These are phyloP conservation scores for Oxyura jamaicensis DNA, from an alignment of 2,113 vertebrate species.

Conservation along the genomic window DNA sequence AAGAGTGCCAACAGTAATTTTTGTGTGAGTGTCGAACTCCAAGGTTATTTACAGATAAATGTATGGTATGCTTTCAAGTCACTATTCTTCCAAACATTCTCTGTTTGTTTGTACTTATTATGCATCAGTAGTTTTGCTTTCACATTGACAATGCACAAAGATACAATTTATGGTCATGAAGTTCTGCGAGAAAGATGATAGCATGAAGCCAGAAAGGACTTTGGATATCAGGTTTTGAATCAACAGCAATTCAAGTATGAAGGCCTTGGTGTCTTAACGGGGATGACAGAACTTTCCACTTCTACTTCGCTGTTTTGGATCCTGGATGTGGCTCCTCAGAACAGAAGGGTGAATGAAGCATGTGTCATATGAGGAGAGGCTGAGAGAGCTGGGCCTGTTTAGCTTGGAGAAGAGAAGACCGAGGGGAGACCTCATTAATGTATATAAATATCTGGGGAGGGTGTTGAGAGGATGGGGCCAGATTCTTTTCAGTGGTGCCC, in stretches of 20 bases:
- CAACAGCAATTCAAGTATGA: not conserved
- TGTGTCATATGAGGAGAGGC: no score
- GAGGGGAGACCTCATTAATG: no score
- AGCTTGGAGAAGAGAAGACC: no score
- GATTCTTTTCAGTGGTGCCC: no score
- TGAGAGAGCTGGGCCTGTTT: no score
- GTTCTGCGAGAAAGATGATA: not conserved
- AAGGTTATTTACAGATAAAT: constrained; percentile 41
- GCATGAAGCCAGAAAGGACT: not conserved
- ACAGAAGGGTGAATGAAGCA: not conserved
- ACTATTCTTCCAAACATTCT: not conserved
- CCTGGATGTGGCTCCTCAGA: not conserved
- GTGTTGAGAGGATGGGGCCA: no score
- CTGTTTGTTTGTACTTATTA: constrained; percentile 22
- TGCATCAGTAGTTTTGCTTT: constrained; percentile 5
- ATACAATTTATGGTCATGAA: not conserved
- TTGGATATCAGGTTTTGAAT: not conserved
- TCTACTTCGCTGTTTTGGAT: not conserved
- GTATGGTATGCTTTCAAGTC: constrained; percentile 6
- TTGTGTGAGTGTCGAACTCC: not conserved
- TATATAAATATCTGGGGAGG: no score
- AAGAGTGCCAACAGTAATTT: not conserved
- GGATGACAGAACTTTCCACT: not conserved
- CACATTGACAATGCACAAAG: not conserved
- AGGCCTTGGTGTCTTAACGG: not conserved